Evolutionary conservation across 2,113 vertebrate species (phyloP), one percentile per base, ranked within the genome.

Genomic region (Trogon melanurus): DNA sequence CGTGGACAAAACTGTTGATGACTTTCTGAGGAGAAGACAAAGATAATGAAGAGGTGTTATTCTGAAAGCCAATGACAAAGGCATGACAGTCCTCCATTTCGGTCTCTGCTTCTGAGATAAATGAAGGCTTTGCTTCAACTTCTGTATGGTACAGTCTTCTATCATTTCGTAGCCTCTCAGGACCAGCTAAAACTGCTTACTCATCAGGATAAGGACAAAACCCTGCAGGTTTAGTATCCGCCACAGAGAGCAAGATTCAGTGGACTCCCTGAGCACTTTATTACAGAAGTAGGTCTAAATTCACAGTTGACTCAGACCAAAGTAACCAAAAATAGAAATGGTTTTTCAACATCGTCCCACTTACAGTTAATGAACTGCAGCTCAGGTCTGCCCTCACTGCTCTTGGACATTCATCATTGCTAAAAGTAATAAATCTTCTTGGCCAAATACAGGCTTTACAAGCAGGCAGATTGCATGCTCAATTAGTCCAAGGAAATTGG

Each of bases 401-500:
- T 93, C 84, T 88, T 78, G 66, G 87, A 95, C 95, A 94, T 97
- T 96, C 70, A 94, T 96, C 91, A 89, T 74, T 91, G 88, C 93
- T 95, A 93, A 92, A 87, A 89, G 72, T 88, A 94, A 96, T 97
- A 96, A 97, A 96, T 97, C 94, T 97, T 92, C 36, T 56, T 82
- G 69, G 85, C 91, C 95, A 97, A 97, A 97, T 93, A 92, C 79
- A 91, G 95, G 69, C 90, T 97, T 96, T 93, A 95, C 92, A 96
- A 96, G 95, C 79, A 94, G 92, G 65, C 96, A 96, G 88, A 88
- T 34, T 95, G 95, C 96, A 95, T 87, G 96, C 96, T 97, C 95
- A 96, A 96, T 97, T 97, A 97, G 96, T 81, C 84, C 94, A 85
- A 89, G 91, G 90, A 96, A 97, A 96, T 91, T 93, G 90, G 96